Evolutionary conservation across 1,140 invertebrate genomes (phyloP).

Genomic region (Trichonephila inaurata): DNA sequence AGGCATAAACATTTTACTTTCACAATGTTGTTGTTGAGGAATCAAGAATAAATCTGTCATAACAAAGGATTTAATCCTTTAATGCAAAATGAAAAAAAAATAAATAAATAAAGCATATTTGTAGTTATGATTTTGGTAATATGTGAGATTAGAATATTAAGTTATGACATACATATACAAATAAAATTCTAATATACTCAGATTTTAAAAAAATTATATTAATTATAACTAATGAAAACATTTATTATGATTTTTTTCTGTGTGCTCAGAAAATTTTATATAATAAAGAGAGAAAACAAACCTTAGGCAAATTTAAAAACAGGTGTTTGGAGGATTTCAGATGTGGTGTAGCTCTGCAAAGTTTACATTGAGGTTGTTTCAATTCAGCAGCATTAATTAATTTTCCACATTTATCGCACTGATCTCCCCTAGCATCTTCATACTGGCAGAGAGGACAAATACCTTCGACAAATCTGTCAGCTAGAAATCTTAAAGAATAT

Average conservation of each 20-base stretch:
- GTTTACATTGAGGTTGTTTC: conserved; percentile 93
- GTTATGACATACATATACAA: background rate
- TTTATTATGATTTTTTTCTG: background rate
- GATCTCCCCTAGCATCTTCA: conserved; percentile 97
- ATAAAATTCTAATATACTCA: background rate
- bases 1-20: too few relatives aligned
- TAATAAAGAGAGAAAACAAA: conserved; percentile 79
- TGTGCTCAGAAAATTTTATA: conserved; percentile 9
- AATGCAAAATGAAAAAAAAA: too few relatives aligned
- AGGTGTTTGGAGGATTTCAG: conserved; percentile 92
- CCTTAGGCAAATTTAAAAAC: conserved; percentile 96
- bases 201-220: background rate
- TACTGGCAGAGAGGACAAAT: conserved; percentile 96
- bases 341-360: conserved; percentile 89
- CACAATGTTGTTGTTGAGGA: too few relatives aligned
- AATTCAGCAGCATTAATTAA: conserved; percentile 97
- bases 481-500: conserved; percentile 83
- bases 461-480: conserved; percentile 97
- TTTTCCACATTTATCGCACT: conserved; percentile 99
- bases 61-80: too few relatives aligned
- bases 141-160: too few relatives aligned
- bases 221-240: background rate
- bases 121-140: too few relatives aligned
- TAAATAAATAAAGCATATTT: too few relatives aligned
- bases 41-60: too few relatives aligned